Base-by-base conservation (phyloP, 2,113 vertebrate genomes). In the Calidris pugnax region DNA sequence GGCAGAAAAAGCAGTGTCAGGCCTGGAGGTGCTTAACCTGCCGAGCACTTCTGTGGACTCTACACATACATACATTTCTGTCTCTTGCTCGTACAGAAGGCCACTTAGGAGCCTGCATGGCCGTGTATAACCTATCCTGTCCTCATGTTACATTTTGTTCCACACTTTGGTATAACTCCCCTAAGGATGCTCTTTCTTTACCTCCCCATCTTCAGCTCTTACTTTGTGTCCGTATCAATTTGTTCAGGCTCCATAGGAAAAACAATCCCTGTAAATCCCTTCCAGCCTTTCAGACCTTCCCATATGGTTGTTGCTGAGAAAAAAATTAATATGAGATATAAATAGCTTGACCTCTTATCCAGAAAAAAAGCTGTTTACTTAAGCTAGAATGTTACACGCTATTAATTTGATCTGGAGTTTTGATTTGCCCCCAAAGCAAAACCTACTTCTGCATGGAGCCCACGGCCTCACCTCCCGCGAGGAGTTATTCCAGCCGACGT, bases 391-490 rank as follows among this genome's bases (percentile, higher is more conserved):
- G 43, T 86, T 85, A 87, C 91, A 74, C 3, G 0, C 83, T 30
- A n/a, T 93, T 87, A 95, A 91, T 87, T 89, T 56, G 69, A 91
- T 85, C 63, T 33, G n/a, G 56, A 77, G 60, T 48, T 85, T 75
- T 86, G 93, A 90, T 96, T n/a, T 85, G 78, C 90, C 91, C 35
- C 67, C 27, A 81, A 68, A 92, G 39, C 75, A 48, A 1, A 20
- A 75, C 64, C 62, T 74, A 10, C 12, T 95, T 55, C 63, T 64
- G 88, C 85, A 17, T 4, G 48, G 55, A 51, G 60, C 57, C 62
- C 64, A 21, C 47, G 39, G 71, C 41, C 43, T 64, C 37, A 62
- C 43, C 81, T 82, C 89, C 35, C 22, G 69, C 78, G 9, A 24
- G 0, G 7, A 45, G 69, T 71, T 74, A 68, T 87, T 77, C 41